Conservation (phyloP, 2,113 vertebrate genomes). For the Potamarius usumacintae region DNA sequence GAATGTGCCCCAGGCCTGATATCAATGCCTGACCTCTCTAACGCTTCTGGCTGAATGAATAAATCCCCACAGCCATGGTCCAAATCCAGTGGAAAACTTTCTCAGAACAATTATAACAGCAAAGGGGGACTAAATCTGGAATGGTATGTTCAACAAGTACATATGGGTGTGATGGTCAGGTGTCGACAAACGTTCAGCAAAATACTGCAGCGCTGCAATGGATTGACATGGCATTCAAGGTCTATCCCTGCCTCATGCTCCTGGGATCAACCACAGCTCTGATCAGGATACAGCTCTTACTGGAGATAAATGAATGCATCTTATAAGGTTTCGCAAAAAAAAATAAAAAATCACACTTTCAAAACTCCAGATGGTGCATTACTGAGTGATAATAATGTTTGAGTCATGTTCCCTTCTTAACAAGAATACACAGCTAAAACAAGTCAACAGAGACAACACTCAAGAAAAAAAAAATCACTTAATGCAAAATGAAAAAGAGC, state of each 20-base stretch:
- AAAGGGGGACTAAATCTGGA: not conserved
- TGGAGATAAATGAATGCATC: not conserved
- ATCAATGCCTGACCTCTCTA: not conserved
- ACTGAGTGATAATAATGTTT: not conserved
- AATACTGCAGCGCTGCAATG: not conserved
- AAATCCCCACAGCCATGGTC: not conserved
- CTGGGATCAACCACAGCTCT: not conserved
- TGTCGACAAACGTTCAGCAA: not conserved
- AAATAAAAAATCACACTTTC: not conserved
- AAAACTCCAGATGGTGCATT: not conserved
- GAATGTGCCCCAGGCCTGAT: too few relatives aligned
- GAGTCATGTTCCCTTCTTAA: not conserved
- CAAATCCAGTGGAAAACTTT: not conserved
- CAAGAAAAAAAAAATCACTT: not conserved
- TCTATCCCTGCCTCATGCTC: not conserved
- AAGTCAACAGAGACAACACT: not conserved
- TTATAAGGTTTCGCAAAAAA: not conserved
- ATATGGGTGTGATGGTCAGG: not conserved
- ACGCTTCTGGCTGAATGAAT: not conserved
- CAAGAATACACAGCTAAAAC: not conserved
- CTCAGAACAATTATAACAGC: not conserved
- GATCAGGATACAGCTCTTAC: not conserved
- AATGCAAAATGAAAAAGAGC: not conserved
- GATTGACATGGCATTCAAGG: not conserved
- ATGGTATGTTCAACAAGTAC: not conserved